Percentiles rank a stretch among this genome's conserved stretches.
Conservation (phyloP, 2,797 vertebrate genomes). For the Helarctos malayanus region DNA sequence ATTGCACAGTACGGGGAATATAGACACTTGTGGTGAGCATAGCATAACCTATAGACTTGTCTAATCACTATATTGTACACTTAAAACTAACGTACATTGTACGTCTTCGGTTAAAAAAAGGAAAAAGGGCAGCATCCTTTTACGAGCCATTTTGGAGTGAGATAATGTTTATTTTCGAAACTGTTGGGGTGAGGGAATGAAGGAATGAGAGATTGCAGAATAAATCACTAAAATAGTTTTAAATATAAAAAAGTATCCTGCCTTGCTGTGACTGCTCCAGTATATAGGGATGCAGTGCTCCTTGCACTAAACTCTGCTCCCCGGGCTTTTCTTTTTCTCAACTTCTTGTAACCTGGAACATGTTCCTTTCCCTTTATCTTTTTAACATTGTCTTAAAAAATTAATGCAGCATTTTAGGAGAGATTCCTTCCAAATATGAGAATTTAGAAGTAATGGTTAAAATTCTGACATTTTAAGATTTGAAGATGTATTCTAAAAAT, state of each 20-base stretch:
- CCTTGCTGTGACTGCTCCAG: not conserved
- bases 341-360: not conserved
- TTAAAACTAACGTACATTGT: not conserved
- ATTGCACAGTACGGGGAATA: not conserved
- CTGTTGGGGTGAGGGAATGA: not conserved
- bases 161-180: constrained; percentile 3
- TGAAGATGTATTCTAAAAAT: not conserved
- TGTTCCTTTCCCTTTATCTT: not conserved
- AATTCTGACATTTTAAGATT: not conserved
- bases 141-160: not conserved
- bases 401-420: not conserved
- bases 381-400: not conserved
- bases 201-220: not conserved
- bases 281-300: not conserved
- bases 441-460: not conserved
- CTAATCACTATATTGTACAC: no score
- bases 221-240: not conserved
- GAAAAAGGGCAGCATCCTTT: not conserved
- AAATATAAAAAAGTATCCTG: not conserved
- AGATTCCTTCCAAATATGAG: not conserved
- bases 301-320: not conserved
- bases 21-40: not conserved
- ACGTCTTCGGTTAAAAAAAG: not conserved
- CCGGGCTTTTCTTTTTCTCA: not conserved
- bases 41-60: not conserved